Evolutionary conservation across 2,113 vertebrate genomes (phyloP).

Genomic region (Pachyramphus minor): DNA sequence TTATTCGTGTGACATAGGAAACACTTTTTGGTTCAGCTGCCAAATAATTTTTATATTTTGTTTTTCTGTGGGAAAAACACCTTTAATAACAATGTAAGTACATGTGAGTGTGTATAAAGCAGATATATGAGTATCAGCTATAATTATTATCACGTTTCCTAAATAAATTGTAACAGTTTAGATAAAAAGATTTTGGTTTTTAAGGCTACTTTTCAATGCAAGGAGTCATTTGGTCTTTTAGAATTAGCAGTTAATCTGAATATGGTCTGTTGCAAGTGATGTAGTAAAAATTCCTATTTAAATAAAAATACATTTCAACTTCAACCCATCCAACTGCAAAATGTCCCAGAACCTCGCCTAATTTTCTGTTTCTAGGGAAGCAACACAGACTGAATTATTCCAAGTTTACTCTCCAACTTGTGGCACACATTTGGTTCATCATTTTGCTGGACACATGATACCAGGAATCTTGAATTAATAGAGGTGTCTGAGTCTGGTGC

Average conservation of each 20-base stretch:
- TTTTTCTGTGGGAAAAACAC: neutral
- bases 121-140: neutral
- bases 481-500: neutral
- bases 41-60: neutral
- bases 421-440: neutral
- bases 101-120: neutral
- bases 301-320: constrained; percentile 1
- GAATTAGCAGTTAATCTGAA: neutral
- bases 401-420: neutral
- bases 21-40: neutral
- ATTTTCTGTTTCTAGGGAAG: neutral
- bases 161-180: neutral
- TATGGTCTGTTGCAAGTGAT: neutral
- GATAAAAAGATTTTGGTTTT: neutral
- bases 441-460: neutral
- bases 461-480: neutral
- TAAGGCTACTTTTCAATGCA: neutral
- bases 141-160: neutral
- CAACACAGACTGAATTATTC: neutral
- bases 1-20: constrained; percentile 33
- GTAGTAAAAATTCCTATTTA: neutral
- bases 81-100: neutral
- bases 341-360: neutral
- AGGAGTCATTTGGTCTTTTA: neutral
- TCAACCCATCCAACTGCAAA: neutral